Evolutionary conservation across 2,113 vertebrate species (phyloP).

Genomic region (Cercocebus atys): DNA sequence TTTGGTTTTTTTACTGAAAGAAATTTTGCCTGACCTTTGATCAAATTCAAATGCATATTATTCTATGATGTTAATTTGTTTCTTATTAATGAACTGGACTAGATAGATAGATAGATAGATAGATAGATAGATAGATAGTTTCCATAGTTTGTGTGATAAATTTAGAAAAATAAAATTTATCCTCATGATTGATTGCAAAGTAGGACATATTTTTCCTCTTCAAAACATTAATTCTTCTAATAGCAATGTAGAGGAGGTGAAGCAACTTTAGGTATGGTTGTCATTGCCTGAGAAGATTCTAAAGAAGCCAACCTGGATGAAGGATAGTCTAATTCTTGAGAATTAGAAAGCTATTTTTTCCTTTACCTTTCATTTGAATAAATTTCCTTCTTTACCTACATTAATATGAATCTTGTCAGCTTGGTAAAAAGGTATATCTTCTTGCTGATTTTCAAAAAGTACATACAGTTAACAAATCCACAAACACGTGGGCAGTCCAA

Average conservation of each 20-base stretch:
- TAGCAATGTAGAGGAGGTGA: conserved; percentile 72
- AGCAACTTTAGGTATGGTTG: conserved; percentile 61
- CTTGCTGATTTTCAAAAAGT: background rate
- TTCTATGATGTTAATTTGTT: conserved; percentile 23
- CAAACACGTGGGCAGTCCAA: background rate
- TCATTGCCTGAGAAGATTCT: conserved; percentile 63
- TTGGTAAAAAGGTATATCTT: background rate
- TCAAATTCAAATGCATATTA: background rate
- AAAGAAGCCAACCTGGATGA: conserved; percentile 55
- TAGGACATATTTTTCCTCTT: conserved; percentile 63
- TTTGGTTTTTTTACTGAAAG: background rate
- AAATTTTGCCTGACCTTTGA: conserved; percentile 36
- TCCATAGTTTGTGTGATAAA: conserved; percentile 73
- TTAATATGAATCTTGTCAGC: background rate
- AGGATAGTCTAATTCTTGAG: background rate
- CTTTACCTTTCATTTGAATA: background rate
- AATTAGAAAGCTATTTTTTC: conserved; percentile 48
- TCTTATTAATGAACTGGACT: conserved; percentile 59
- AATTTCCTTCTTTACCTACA: background rate
- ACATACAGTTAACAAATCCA: background rate
- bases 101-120: conserved; percentile 32
- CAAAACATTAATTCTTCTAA: conserved; percentile 75
- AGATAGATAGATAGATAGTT: conserved; percentile 60
- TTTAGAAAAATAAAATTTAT: conserved; percentile 65
- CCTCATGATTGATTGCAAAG: conserved; percentile 72